Base-by-base conservation (phyloP, 2,113 vertebrate genomes). In the Aplodontia rufa region DNA sequence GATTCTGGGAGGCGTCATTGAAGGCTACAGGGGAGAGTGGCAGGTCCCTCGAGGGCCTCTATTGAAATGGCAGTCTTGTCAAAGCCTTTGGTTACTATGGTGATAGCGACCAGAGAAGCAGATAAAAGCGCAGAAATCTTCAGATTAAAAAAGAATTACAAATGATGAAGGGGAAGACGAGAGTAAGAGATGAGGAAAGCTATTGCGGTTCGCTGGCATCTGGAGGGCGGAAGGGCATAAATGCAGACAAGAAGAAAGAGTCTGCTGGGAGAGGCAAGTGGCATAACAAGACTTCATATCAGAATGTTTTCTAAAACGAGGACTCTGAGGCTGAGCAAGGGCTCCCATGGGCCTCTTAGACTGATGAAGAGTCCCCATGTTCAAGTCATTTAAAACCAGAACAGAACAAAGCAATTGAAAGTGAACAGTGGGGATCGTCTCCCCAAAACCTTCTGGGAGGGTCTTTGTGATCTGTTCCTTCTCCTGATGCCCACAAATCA, bases 371-470 rank as follows among this genome's bases (percentile, higher is more conserved):
- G 58, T 87, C 91, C 91, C 87, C 9, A 60, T 16, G 75, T 76
- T 82, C 8, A 20, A 89, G 87, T 93, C 83, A 26, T 90, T 98
- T 95, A 90, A 97, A 97, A 89, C 58, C 30, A 74, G 89, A 93
- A 55, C 91, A 35, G 69, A 94, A 51, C 91, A 90, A 97, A 91
- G 83, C 66, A 74, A 71, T 66, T 79, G 82, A 85, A 89, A 95
- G 40, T 14, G 72, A 95, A 72, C 87, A 89, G 14, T 5, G 14
- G 91, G 83, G 75, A 93, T 24, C 45, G 42, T 32, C 84, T 49
- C 55, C 24, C n/a, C 40, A 55, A 35, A 88, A 72, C 40, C 82
- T 92, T 78, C n/a, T 20, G 89, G 82, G 86, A 90, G 5, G 0
- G 47, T 53, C 71, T 94, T 40, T 58, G 64, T 91, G 28, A 68